Base-by-base conservation (phyloP, 2,888 invertebrate genomes). In the Ectemnius cavifrons region DNA sequence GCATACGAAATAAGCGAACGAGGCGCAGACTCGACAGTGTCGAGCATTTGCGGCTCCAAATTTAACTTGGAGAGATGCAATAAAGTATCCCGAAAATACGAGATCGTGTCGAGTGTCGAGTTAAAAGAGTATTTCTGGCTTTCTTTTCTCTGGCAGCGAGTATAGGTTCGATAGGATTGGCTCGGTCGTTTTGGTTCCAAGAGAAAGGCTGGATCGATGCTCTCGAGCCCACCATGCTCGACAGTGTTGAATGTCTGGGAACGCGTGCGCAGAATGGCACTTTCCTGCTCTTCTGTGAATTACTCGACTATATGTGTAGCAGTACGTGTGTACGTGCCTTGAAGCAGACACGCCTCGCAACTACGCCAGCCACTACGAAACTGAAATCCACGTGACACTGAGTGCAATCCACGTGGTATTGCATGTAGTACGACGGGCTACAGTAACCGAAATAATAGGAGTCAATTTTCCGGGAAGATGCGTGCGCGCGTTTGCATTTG, bases 121-220 rank as follows among this genome's bases (percentile, higher is more conserved):
- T n/a, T 8, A 14, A 2, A 2, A 11, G 0, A 59, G 67, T 68
- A 75, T 75, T 75, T 75, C 73, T 75, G 65, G 75, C 37, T 45
- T 62, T 63, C 68, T n/a, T 2, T 14, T 47, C 47, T 20, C 57
- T 58, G 20, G 45, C 63, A 57, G 49, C 16, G 67, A 52, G 52
- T 63, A 62, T n/a, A 47, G n/a, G 52, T 23, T n/a, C 28, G 63
- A 62, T 63, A 75, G 59, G 77, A 71, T 71, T 77, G 68, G 52
- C 6, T 3, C 3, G 23, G 4, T 49, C 11, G 13, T n/a, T 49
- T 20, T 46, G 70, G 69, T 63, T 77, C 63, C 63, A 73, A 18
- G 67, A 63, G 68, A 75, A 79, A 73, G 64, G 47, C n/a, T 57
- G 73, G 78, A 80, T 82, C 82, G 77, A 82, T 82, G 75, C 62